phyloP scores from a whole-genome alignment of 2,113 vertebrate genomes.

The Motacilla alba region DNA sequence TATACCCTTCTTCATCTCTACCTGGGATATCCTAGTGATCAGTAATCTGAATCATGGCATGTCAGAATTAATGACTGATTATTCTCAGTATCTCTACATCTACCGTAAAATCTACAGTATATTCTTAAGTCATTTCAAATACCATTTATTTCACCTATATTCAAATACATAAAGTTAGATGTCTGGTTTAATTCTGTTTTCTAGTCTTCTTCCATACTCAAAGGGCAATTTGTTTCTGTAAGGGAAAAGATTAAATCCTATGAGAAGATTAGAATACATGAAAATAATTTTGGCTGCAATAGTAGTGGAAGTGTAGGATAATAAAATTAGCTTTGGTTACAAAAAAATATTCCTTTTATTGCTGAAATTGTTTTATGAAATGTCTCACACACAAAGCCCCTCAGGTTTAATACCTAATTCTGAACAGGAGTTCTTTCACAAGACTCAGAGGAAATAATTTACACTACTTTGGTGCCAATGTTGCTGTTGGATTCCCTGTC shows the following conservation, averaged over 20 bases:
- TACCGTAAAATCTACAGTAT: background rate
- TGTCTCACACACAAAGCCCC: background rate
- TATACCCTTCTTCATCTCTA: background rate
- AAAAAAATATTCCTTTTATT: background rate
- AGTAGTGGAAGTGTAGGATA: background rate
- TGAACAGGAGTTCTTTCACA: background rate
- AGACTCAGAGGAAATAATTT: background rate
- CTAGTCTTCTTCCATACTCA: background rate
- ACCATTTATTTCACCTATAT: background rate
- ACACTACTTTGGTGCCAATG: background rate
- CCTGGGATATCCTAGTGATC: background rate
- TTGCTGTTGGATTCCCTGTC: background rate
- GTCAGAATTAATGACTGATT: background rate
- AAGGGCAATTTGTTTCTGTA: background rate
- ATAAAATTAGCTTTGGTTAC: background rate
- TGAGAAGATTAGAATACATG: background rate
- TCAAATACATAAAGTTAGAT: background rate
- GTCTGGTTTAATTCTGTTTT: background rate
- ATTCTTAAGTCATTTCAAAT: background rate
- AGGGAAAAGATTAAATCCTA: background rate
- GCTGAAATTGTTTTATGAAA: background rate
- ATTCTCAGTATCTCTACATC: background rate
- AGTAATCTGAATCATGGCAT: background rate
- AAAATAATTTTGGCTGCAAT: background rate
- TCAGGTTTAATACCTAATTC: conserved; percentile 1